Evolutionary conservation across 2,888 invertebrate genomes (phyloP).

Genomic region (Lithophane ornitopus): DNA sequence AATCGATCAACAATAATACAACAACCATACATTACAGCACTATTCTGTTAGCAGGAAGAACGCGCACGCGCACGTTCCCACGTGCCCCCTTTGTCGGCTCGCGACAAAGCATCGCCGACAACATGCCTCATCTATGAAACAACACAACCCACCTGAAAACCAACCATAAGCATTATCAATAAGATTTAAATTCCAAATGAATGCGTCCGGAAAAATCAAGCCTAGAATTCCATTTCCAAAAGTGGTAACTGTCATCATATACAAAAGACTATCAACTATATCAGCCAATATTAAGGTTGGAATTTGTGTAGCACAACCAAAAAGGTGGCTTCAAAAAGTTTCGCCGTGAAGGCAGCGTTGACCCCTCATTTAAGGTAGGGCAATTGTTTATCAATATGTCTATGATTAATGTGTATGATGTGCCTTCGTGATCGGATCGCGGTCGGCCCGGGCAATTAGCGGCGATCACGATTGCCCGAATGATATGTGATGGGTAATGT

Average conservation of each 20-base stretch:
- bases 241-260: constrained; percentile 54
- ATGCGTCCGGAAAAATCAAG: constrained; percentile 76
- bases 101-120: constrained; percentile 88
- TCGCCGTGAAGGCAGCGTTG: constrained; percentile 75
- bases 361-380: constrained; percentile 90
- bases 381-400: constrained; percentile 90
- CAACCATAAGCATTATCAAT: constrained; percentile 63
- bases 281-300: constrained; percentile 46
- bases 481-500: constrained; percentile 86
- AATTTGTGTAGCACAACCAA: constrained; percentile 39
- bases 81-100: constrained; percentile 88
- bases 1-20: constrained; percentile 81
- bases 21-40: constrained; percentile 83
- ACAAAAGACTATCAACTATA: constrained; percentile 55
- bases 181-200: constrained; percentile 65
- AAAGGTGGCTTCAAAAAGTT: constrained; percentile 62
- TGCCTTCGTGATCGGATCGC: constrained; percentile 82
- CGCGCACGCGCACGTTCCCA: constrained; percentile 88
- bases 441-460: constrained; percentile 85
- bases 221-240: constrained; percentile 59
- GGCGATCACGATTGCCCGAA: constrained; percentile 82
- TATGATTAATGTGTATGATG: constrained; percentile 87
- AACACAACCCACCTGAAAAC: constrained; percentile 60
- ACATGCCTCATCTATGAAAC: constrained; percentile 80
- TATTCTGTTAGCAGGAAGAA: constrained; percentile 80